Evolutionary conservation across 2,888 invertebrate species (phyloP).

Genomic region (Lithosia quadra): DNA sequence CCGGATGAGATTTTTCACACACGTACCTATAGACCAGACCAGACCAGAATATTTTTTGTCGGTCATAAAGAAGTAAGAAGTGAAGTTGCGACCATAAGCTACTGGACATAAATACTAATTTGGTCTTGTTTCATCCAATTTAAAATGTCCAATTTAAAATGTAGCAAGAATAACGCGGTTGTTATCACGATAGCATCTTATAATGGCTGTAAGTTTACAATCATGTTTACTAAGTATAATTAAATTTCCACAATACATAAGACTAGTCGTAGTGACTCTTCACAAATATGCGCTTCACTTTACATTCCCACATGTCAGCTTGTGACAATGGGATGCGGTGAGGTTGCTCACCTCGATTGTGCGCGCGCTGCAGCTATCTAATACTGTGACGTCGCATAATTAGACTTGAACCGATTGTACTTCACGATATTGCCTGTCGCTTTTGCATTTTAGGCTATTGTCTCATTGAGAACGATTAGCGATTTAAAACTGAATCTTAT

Average conservation of each 20-base stretch:
- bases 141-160: neutral
- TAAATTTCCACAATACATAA: conserved; percentile 44
- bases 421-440: conserved; percentile 45
- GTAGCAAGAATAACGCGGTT: neutral
- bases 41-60: too few relatives aligned
- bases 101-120: too few relatives aligned
- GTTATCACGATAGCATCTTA: conserved; percentile 33
- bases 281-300: conserved; percentile 62
- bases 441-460: conserved; percentile 21
- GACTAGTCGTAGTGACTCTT: conserved; percentile 46
- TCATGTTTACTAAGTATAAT: conserved; percentile 52
- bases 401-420: conserved; percentile 68
- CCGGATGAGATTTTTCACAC: too few relatives aligned
- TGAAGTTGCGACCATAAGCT: too few relatives aligned
- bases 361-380: conserved; percentile 61
- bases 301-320: conserved; percentile 74
- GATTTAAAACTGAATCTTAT: neutral
- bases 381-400: conserved; percentile 77
- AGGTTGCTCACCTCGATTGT: conserved; percentile 82
- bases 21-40: too few relatives aligned
- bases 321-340: conserved; percentile 72
- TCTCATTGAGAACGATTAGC: conserved; percentile 4
- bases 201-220: conserved; percentile 32
- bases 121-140: too few relatives aligned
- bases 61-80: too few relatives aligned